Evolutionary conservation across 1,140 invertebrate genomes (phyloP).

Genomic region (Drosophila teissieri): DNA sequence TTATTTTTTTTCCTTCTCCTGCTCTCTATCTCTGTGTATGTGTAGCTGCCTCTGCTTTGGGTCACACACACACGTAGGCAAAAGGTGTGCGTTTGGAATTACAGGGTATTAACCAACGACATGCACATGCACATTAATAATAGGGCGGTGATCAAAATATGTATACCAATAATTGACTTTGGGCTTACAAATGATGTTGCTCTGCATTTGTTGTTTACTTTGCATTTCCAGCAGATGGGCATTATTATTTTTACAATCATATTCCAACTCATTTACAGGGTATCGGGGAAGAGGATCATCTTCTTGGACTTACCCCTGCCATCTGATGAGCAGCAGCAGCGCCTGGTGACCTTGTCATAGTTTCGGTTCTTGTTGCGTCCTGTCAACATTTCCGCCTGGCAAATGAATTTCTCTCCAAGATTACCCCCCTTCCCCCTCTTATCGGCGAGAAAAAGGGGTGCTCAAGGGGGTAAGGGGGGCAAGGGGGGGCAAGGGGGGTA

Average conservation of each 20-base stretch:
- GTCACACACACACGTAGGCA: neutral
- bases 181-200: too few relatives aligned
- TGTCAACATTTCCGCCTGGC: slow-evolving; percentile 46
- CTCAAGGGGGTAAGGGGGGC: neutral
- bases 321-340: neutral
- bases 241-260: neutral
- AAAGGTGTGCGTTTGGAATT: slow-evolving; percentile 1
- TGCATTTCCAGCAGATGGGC: too few relatives aligned
- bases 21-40: neutral
- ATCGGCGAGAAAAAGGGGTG: neutral
- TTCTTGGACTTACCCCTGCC: neutral
- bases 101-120: slow-evolving; percentile 8
- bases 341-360: slow-evolving; percentile 43
- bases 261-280: neutral
- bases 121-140: neutral
- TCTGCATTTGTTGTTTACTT: too few relatives aligned
- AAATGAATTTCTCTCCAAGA: slow-evolving; percentile 56
- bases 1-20: slow-evolving; percentile 58
- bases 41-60: neutral
- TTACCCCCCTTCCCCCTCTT: slow-evolving; percentile 11
- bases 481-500: too few relatives aligned
- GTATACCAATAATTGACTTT: too few relatives aligned
- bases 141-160: too few relatives aligned
- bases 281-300: neutral
- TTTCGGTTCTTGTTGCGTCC: slow-evolving; percentile 46